A percentile compares a stretch with the other conserved stretches of the same genome.
phyloP scores from a whole-genome alignment of 2,113 vertebrate species.

The Phylloscopus trochiloides region DNA sequence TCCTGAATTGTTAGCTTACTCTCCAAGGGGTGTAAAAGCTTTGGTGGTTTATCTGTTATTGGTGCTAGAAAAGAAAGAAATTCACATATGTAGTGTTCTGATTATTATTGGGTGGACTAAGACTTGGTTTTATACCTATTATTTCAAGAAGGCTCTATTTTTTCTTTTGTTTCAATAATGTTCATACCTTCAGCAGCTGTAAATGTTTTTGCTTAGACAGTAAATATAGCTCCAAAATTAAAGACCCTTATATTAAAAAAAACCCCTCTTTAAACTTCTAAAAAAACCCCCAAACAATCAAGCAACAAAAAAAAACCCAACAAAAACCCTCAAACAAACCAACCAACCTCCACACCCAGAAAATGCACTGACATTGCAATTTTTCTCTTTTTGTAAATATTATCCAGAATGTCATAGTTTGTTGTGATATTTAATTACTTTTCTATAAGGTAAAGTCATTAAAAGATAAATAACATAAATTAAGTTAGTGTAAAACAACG shows the following conservation, averaged over 20 bases:
- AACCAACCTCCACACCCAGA: background rate
- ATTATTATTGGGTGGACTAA: background rate
- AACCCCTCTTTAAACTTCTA: background rate
- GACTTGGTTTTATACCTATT: background rate
- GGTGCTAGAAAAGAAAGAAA: slow-evolving; percentile 86
- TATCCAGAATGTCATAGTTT: background rate
- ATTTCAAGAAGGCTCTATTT: background rate
- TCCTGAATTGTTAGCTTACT: slow-evolving; percentile 90
- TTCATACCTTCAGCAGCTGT: background rate
- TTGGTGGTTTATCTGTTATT: slow-evolving; percentile 95
- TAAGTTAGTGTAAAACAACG: background rate
- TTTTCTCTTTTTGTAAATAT: background rate
- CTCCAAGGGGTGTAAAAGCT: slow-evolving; percentile 91
- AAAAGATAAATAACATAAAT: background rate
- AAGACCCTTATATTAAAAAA: background rate
- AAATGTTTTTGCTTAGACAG: background rate
- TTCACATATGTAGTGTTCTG: slow-evolving; percentile 24
- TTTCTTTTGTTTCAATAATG: background rate
- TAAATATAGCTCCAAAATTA: background rate
- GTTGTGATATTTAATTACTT: background rate
- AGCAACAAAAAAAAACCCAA: background rate
- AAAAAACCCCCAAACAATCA: background rate
- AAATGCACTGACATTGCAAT: background rate
- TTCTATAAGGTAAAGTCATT: background rate
- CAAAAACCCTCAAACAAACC: background rate